These are phyloP conservation scores for Neolamprologus modestus DNA, from an alignment of 2,113 vertebrate genomes.

Conservation along the genomic window DNA sequence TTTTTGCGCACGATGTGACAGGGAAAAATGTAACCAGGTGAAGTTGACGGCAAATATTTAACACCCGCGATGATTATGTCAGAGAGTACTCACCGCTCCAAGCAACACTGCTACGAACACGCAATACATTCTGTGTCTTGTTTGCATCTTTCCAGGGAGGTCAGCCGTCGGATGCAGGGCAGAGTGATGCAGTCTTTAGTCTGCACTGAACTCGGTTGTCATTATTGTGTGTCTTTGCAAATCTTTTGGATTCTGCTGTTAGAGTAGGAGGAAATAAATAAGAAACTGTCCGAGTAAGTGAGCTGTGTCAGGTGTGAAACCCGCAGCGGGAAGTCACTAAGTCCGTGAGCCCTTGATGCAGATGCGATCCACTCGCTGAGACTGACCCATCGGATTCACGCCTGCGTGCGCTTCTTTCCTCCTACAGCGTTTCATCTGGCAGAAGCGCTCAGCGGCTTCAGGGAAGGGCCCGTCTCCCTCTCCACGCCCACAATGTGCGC, in stretches of 20 bases:
- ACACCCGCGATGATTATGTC: neutral
- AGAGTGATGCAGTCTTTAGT: constrained; percentile 17
- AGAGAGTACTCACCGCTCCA: constrained; percentile 59
- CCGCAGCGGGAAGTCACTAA: neutral
- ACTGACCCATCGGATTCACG: constrained; percentile 1
- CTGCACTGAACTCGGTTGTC: neutral
- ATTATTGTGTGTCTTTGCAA: constrained; percentile 15
- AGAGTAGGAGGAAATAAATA: neutral
- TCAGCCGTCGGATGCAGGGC: neutral
- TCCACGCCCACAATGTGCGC: constrained; percentile 53
- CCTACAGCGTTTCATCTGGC: constrained; percentile 18
- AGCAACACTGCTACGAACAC: constrained; percentile 47
- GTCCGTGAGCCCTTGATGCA: neutral
- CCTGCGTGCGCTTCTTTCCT: neutral
- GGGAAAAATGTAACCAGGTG: neutral
- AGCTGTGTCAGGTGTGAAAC: neutral
- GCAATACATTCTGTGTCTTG: constrained; percentile 38
- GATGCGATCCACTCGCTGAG: neutral
- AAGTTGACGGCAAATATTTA: neutral
- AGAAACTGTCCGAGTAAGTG: neutral
- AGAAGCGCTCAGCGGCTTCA: constrained; percentile 3
- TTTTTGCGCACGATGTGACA: neutral
- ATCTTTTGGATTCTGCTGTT: neutral
- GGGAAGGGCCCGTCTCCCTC: constrained; percentile 11
- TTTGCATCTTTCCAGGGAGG: neutral